Base-by-base conservation (phyloP, 2,113 vertebrate species). In the Pampusana beccarii region DNA sequence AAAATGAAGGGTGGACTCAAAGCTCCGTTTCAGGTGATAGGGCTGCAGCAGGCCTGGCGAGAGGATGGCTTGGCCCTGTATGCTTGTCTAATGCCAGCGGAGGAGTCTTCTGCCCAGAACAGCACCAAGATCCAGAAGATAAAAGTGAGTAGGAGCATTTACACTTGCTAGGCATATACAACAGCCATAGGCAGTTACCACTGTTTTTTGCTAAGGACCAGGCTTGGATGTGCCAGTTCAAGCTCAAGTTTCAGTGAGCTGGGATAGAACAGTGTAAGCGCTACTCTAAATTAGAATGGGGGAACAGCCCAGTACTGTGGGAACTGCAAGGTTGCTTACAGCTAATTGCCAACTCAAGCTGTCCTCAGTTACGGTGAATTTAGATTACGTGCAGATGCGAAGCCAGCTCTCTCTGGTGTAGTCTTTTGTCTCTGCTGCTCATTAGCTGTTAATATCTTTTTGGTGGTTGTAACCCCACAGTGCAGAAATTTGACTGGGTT, bases 1-100 rank as follows among this genome's bases (percentile, higher is more conserved):
- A 64, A 80, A 83, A 75, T 10, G 38, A 62, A 93, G 20, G 75
- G 28, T 38, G 85, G 74, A 10, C 67, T 71, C 38, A 56, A 77
- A 50, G 96, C 90, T 89, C 98, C 97, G 0, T 98, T 98, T 88
- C 94, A 92, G 74, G 97, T 98, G 73, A 73, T 93, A 19, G 98
- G 98, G 51, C 93, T 98, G 64, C 98, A 98, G 96, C 98, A 98
- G 86, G 51, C 78, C 86, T 98, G 98, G 97, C 90, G 33, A 33
- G 96, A 98, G 61, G 95, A 96, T 21, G 97, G 96, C 69, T 93
- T 98, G 95, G 97, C 97, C 54, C 70, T 98, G 11, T 92, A 95
- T 4, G 97, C 97, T 58, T 98, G 97, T 88, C 91, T 96, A 14
- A 82, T 81, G 34, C 93, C 97, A 44, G 54, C 74, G 42, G 71